Conservation (phyloP, 2,888 invertebrate species). For the Malacosoma neustria region DNA sequence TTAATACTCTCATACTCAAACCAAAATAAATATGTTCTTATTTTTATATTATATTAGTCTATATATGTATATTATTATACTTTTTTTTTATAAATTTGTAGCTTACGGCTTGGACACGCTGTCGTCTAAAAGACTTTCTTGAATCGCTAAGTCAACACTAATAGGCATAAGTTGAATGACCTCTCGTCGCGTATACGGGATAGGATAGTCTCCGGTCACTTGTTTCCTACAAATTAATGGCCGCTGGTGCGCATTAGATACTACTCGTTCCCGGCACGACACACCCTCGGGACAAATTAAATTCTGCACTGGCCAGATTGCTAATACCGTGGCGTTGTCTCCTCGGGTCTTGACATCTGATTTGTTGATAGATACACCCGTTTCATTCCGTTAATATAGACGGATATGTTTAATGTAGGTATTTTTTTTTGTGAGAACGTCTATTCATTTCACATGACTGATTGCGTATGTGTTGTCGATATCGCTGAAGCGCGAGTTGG, state of each 20-base stretch:
- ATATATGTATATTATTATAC: too few species aligned
- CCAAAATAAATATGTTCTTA: too few species aligned
- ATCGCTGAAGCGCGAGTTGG: too few species aligned
- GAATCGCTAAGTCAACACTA: too few species aligned
- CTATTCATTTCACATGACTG: too few species aligned
- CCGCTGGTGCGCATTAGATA: constrained; percentile 30
- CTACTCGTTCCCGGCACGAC: constrained; percentile 18
- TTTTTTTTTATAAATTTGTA: too few species aligned
- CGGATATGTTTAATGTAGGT: neutral
- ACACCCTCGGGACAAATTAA: neutral
- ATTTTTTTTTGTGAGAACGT: too few species aligned
- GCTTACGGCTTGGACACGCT: too few species aligned
- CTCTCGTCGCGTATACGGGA: neutral
- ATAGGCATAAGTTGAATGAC: neutral
- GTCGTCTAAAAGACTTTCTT: too few species aligned
- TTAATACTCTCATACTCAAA: too few species aligned
- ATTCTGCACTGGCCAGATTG: neutral
- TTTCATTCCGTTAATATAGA: neutral
- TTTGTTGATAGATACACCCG: neutral
- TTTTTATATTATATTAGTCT: too few species aligned
- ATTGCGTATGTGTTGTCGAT: too few species aligned
- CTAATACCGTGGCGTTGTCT: neutral
- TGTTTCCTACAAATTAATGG: constrained; percentile 36
- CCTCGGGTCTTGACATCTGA: neutral
- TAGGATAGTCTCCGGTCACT: constrained; percentile 22